Percentiles rank a stretch among this genome's conserved stretches.
Evolutionary conservation across 1,140 invertebrate species (phyloP).

Genomic region (Pantala flavescens): DNA sequence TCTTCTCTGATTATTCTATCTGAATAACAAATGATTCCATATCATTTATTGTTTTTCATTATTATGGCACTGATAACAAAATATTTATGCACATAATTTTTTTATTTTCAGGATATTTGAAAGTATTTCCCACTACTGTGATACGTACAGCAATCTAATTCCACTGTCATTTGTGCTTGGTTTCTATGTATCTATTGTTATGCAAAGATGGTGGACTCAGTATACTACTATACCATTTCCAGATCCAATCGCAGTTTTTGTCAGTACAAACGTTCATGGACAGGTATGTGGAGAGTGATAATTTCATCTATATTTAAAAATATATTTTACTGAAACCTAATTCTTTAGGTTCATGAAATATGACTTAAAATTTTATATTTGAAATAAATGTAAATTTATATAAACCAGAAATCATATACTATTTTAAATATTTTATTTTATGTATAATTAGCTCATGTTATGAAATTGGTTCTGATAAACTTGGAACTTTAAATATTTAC

Average conservation of each 20-base stretch:
- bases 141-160: conserved; percentile 65
- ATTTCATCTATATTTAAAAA: not conserved
- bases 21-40: not conserved
- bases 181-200: conserved; percentile 87
- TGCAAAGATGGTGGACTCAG: conserved; percentile 88
- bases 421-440: not conserved
- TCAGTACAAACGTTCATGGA: conserved; percentile 61
- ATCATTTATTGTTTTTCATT: not conserved
- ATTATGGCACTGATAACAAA: too few species aligned
- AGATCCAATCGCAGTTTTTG: conserved; percentile 55
- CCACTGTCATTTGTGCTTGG: conserved; percentile 78
- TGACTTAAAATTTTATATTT: not conserved
- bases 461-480: not conserved
- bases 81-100: conserved; percentile 16
- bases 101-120: conserved; percentile 52
- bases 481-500: not conserved
- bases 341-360: not conserved
- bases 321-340: not conserved
- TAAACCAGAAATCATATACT: not conserved
- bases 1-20: not conserved
- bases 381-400: too few species aligned
- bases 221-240: conserved; percentile 49
- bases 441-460: not conserved
- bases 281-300: conserved; percentile 35
- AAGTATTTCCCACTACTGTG: conserved; percentile 64